These are phyloP conservation scores for Amblyjoppa proteus DNA, from an alignment of 2,888 invertebrate species.

Conservation along the genomic window DNA sequence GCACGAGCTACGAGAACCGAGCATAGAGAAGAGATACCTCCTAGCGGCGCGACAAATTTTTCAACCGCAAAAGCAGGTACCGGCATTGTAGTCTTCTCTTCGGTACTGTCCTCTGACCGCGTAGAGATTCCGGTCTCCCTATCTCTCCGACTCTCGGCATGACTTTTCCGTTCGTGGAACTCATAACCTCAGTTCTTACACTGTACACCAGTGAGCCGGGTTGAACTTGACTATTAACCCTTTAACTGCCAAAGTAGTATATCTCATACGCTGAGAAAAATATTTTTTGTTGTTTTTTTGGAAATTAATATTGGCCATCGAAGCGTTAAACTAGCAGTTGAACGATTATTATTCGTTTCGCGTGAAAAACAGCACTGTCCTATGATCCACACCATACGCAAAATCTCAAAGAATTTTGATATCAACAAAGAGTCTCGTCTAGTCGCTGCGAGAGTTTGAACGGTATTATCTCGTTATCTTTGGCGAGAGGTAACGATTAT, in stretches of 20 bases:
- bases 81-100: slow-evolving; percentile 70
- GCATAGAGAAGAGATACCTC: slow-evolving; percentile 54
- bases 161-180: slow-evolving; percentile 63
- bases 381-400: slow-evolving; percentile 55
- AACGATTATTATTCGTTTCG: slow-evolving; percentile 48
- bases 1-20: slow-evolving; percentile 22
- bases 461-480: slow-evolving; percentile 47
- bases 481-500: slow-evolving; percentile 11
- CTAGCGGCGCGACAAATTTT: slow-evolving; percentile 75
- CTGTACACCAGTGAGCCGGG: slow-evolving; percentile 22
- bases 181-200: neutral
- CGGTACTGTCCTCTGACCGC: slow-evolving; percentile 47
- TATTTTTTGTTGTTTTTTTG: neutral
- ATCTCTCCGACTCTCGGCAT: slow-evolving; percentile 41
- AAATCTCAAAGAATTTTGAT: slow-evolving; percentile 26
- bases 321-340: slow-evolving; percentile 14
- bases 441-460: neutral
- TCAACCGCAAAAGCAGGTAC: slow-evolving; percentile 78
- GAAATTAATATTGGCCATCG: neutral
- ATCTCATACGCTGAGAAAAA: neutral
- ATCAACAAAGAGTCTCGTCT: neutral
- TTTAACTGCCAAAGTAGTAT: neutral
- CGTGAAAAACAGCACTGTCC: slow-evolving; percentile 46
- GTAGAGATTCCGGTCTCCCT: slow-evolving; percentile 32
- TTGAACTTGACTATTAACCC: slow-evolving; percentile 27